phyloP scores from a whole-genome alignment of 2,797 vertebrate genomes.

The Orientallactaga sibirica region DNA sequence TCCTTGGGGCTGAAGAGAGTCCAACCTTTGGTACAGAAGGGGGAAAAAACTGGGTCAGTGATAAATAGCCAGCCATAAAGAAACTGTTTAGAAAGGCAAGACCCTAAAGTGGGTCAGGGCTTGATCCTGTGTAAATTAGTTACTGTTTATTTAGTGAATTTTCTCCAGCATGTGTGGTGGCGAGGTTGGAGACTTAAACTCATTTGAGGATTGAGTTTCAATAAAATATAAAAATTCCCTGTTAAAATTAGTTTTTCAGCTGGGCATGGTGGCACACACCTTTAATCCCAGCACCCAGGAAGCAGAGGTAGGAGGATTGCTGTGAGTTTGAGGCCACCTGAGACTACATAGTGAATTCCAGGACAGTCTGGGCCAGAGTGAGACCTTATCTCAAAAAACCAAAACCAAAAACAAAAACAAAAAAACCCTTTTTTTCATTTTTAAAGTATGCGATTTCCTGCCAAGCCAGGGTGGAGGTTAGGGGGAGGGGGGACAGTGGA shows the following conservation, averaged over 20 bases:
- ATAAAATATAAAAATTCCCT: slow-evolving; percentile 26
- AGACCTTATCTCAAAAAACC: too few relatives aligned
- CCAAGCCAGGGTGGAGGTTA: not conserved
- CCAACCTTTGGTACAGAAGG: not conserved
- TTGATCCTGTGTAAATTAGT: slow-evolving; percentile 43
- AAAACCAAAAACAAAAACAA: too few relatives aligned
- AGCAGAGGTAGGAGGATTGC: too few relatives aligned
- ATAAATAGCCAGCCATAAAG: not conserved
- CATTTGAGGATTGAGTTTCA: slow-evolving; percentile 41
- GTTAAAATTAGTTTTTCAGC: slow-evolving; percentile 35
- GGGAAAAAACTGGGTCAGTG: not conserved
- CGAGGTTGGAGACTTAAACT: not conserved
- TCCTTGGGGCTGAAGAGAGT: slow-evolving; percentile 5
- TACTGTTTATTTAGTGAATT: slow-evolving; percentile 40
- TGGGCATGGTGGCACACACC: too few relatives aligned
- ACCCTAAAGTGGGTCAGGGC: slow-evolving; percentile 70
- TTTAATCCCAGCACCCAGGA: too few relatives aligned
- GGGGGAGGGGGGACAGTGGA: not conserved
- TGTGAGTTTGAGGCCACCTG: too few relatives aligned
- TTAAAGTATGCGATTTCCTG: not conserved
- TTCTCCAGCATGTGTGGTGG: not conserved
- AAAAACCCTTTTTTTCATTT: not conserved
- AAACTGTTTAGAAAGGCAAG: slow-evolving; percentile 18
- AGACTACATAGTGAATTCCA: too few relatives aligned
- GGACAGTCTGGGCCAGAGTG: too few relatives aligned